phyloP scores from a whole-genome alignment of 2,113 vertebrate species.

The Gambusia affinis region DNA sequence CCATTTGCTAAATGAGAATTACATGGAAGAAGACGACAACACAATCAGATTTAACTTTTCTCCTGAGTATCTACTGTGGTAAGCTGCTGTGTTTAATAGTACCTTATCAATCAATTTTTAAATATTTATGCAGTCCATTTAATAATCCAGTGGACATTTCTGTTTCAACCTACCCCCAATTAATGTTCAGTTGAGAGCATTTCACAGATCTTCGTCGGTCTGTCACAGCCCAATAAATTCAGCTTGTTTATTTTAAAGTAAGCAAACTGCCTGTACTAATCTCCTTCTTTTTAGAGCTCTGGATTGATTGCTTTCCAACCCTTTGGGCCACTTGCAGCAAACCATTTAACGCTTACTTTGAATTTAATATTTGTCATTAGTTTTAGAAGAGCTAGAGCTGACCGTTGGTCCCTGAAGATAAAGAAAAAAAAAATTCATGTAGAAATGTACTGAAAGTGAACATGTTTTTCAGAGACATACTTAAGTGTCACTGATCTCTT shows the following conservation, averaged over 20 bases:
- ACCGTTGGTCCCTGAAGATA: constrained; percentile 17
- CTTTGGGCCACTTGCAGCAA: constrained; percentile 32
- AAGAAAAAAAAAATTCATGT: background rate
- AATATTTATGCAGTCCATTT: background rate
- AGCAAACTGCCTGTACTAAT: constrained; percentile 8
- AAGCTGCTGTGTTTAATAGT: constrained; percentile 49
- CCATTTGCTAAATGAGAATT: constrained; percentile 92
- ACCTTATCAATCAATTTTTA: constrained; percentile 2
- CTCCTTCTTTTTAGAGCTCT: background rate
- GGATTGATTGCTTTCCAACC: constrained; percentile 10
- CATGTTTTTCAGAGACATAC: constrained; percentile 14
- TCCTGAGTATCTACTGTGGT: constrained; percentile 92
- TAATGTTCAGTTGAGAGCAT: background rate
- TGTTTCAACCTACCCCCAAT: background rate
- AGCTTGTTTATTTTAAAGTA: background rate
- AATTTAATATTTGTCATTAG: constrained; percentile 36
- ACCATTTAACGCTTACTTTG: constrained; percentile 47
- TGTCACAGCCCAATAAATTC: background rate
- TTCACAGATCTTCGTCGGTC: background rate
- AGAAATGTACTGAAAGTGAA: constrained; percentile 12
- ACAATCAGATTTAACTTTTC: constrained; percentile 91
- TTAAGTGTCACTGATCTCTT: constrained; percentile 21
- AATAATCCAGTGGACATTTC: background rate
- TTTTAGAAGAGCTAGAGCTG: constrained; percentile 15
- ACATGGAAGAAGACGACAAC: constrained; percentile 95